Conservation (phyloP, 1,140 invertebrate species). For the Chironomus striatipennis region DNA sequence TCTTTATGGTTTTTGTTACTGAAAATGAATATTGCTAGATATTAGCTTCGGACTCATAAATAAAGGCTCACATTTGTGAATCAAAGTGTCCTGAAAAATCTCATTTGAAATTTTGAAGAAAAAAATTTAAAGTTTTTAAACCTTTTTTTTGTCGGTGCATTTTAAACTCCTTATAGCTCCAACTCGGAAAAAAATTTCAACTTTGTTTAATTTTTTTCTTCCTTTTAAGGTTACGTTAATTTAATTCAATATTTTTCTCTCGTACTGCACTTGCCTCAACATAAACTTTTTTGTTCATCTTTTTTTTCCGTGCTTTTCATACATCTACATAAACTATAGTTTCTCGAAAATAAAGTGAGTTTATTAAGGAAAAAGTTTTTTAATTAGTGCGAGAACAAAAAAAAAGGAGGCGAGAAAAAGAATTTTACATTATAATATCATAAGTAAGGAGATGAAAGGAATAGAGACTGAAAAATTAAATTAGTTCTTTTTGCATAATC, state of each 20-base stretch:
- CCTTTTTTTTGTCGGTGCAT: too few relatives aligned
- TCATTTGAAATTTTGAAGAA: too few relatives aligned
- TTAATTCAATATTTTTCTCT: conserved; percentile 17
- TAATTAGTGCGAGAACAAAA: conserved; percentile 3
- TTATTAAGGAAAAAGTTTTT: conserved; percentile 20
- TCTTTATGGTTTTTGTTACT: too few relatives aligned
- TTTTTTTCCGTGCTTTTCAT: too few relatives aligned
- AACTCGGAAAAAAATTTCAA: background rate
- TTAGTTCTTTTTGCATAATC: background rate
- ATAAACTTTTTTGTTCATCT: background rate
- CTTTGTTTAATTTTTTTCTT: background rate
- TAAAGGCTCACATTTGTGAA: too few relatives aligned
- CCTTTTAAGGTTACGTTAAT: background rate
- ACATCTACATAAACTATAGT: background rate
- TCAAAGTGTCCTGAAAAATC: too few relatives aligned
- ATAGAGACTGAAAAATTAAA: conserved; percentile 5
- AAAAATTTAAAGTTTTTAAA: too few relatives aligned
- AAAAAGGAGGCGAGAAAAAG: background rate
- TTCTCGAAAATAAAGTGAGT: background rate
- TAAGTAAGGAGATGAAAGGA: background rate
- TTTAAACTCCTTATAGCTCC: too few relatives aligned
- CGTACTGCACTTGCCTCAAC: background rate
- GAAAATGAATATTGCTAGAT: too few relatives aligned
- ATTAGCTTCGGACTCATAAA: too few relatives aligned
- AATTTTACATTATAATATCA: too few relatives aligned